Evolutionary conservation across 2,113 vertebrate genomes (phyloP), one percentile per base, ranked within the genome.

Genomic region (Charina bottae): DNA sequence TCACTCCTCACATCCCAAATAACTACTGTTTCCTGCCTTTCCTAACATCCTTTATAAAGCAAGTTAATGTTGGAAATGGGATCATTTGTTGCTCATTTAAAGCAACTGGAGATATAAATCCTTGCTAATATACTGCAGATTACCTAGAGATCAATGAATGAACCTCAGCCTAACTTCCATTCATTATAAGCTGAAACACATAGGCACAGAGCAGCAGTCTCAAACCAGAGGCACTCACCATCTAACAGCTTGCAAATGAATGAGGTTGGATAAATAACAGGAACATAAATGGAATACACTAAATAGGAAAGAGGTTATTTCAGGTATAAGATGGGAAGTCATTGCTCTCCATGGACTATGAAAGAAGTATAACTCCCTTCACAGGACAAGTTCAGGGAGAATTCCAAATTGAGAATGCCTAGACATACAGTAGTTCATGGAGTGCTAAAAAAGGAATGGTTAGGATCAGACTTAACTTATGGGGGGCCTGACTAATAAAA

Each of bases 101-200:
- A 13, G 54, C 28, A 55, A 55, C n/a, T 9, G 72, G 72, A 42
- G 33, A 78, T 78, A 78, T 78, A 78, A 78, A 78, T 78, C 72
- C 72, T 78, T 42, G 17, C 72, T 78, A 78, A 78, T 78, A 37
- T 78, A 78, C 85, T 86, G 83, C 83, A 54, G 49, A 85, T 54
- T 54, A 85, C 49, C 83, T 54, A 3, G 85, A 86, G 53, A 55
- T 85, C 46, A 94, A 94, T 78, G 49, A 86, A 94, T 91, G 26
- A 53, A 93, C 89, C 53, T 87, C 93, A 92, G 90, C 88, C 93
- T 93, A 55, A 91, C 78, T 92, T 86, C 85, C 94, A 78, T 78
- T 78, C 33, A 78, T 78, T 42, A 78, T 1, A 37, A 78, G 23
- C 15, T 95, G 60, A 92, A 90, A 89, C 56, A 95, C 94, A 85